Conservation (phyloP, 2,113 vertebrate genomes). For the human region DNA sequence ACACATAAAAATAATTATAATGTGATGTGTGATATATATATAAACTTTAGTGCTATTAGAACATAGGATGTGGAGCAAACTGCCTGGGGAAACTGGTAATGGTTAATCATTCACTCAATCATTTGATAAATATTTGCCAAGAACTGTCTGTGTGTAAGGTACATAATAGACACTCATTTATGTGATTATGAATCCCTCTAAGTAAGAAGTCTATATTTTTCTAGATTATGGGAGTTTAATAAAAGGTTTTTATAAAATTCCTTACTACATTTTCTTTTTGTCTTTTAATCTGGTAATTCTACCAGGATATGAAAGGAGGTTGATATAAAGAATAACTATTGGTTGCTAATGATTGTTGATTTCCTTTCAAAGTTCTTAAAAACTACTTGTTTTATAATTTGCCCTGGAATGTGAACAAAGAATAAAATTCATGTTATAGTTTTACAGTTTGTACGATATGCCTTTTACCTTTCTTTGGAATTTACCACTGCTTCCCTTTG, state of each 20-base stretch:
- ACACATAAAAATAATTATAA: constrained; percentile 7
- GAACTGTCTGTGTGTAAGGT: neutral
- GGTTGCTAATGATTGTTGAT: neutral
- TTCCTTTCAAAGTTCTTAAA: constrained; percentile 9
- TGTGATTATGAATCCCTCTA: neutral
- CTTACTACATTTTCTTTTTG: neutral
- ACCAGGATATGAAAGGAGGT: neutral
- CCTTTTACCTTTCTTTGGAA: neutral
- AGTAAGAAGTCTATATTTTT: neutral
- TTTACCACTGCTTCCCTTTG: neutral
- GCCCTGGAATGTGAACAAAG: neutral
- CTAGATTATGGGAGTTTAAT: neutral
- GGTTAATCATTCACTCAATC: neutral
- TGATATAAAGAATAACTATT: neutral
- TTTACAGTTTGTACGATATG: neutral
- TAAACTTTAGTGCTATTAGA: neutral
- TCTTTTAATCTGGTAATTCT: neutral
- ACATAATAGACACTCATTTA: neutral
- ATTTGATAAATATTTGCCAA: neutral
- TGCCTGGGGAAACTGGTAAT: neutral
- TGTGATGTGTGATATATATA: neutral
- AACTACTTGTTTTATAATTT: neutral
- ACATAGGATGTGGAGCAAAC: neutral
- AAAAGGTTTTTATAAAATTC: neutral
- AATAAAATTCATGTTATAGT: neutral